phyloP scores from a whole-genome alignment of 2,113 vertebrate species.

The Macaca nemestrina region DNA sequence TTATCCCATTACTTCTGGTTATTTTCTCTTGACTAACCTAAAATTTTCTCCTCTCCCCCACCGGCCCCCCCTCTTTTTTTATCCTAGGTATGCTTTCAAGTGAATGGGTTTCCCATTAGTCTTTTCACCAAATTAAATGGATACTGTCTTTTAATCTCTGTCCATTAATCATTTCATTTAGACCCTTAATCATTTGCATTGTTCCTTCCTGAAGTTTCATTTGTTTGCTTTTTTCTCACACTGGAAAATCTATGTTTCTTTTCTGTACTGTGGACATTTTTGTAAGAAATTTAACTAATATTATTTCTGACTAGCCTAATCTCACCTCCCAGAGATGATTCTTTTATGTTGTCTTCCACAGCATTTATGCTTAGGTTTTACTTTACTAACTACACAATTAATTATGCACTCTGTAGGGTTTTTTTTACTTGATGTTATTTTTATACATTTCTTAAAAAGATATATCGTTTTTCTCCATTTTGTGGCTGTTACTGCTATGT shows the following conservation, averaged over 20 bases:
- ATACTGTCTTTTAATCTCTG: constrained; percentile 63
- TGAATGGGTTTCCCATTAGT: constrained; percentile 69
- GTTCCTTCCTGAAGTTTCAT: constrained; percentile 69
- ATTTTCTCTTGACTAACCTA: constrained; percentile 69
- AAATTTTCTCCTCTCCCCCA: constrained; percentile 44
- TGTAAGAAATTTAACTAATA: constrained; percentile 3
- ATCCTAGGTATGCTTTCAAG: constrained; percentile 33
- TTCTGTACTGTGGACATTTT: background rate
- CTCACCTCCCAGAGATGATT: constrained; percentile 37
- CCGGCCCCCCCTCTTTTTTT: background rate
- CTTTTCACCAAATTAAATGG: constrained; percentile 72
- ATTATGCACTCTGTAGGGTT: background rate
- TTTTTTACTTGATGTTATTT: background rate
- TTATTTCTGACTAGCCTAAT: constrained; percentile 45
- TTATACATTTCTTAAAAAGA: background rate
- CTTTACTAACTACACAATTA: constrained; percentile 51
- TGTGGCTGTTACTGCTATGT: background rate
- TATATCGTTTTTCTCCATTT: background rate
- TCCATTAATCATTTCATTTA: constrained; percentile 71
- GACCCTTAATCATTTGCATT: constrained; percentile 71
- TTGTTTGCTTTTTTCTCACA: constrained; percentile 47
- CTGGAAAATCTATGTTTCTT: constrained; percentile 51
- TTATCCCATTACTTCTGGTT: constrained; percentile 61
- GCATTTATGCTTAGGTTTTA: background rate
- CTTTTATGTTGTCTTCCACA: constrained; percentile 23